phyloP scores from a whole-genome alignment of 2,888 invertebrate genomes.

The Frankliniella intonsa region DNA sequence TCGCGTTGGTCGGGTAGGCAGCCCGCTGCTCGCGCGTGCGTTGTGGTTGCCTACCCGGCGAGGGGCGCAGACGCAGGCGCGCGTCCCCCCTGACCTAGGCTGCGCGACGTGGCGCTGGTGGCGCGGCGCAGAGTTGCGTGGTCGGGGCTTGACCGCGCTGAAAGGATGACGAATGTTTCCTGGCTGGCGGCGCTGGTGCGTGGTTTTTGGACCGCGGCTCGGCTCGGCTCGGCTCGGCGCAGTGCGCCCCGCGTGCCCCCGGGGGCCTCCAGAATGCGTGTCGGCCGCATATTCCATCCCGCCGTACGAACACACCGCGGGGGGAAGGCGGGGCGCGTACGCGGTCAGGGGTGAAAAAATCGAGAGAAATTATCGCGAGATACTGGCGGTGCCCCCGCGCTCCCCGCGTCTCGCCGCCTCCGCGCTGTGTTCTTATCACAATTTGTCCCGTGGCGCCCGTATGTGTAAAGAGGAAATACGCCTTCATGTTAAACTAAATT shows the following conservation, averaged over 20 bases:
- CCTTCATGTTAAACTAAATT: background rate
- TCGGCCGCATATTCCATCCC: background rate
- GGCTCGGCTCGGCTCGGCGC: too few species aligned
- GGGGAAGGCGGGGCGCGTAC: background rate
- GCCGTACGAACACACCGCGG: background rate
- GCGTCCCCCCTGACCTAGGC: too few species aligned
- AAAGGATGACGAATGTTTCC: constrained; percentile 6
- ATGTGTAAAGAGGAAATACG: background rate
- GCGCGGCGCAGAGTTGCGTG: too few species aligned
- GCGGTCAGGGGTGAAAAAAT: background rate
- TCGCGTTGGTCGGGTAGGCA: background rate
- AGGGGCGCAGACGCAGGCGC: background rate
- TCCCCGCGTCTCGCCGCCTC: background rate
- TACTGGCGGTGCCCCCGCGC: background rate
- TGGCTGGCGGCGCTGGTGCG: background rate
- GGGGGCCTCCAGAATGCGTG: background rate
- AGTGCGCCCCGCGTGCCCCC: background rate
- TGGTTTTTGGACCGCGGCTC: background rate
- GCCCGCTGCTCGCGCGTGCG: background rate
- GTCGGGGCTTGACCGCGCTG: background rate
- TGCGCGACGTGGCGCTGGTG: too few species aligned
- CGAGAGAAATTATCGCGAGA: background rate
- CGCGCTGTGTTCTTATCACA: too few species aligned
- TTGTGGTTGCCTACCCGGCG: background rate
- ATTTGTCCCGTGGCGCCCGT: too few species aligned